Evolutionary conservation across 2,113 vertebrate genomes (phyloP).

Genomic region (Scomber japonicus): DNA sequence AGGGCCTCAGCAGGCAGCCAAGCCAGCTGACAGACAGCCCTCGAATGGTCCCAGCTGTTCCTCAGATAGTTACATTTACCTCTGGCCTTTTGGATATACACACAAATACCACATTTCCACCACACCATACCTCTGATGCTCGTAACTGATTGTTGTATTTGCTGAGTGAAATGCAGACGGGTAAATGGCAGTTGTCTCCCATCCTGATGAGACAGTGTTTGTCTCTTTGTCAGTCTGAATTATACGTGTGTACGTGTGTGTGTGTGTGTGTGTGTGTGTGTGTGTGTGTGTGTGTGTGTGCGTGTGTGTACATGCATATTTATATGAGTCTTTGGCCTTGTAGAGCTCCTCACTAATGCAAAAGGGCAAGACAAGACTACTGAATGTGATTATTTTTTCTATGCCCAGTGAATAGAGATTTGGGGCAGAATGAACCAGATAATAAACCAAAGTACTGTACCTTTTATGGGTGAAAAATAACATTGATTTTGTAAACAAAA

Average conservation of each 20-base stretch:
- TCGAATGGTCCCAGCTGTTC: constrained; percentile 76
- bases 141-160: constrained; percentile 42
- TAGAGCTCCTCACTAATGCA: constrained; percentile 46
- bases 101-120: constrained; percentile 32
- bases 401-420: constrained; percentile 36
- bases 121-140: constrained; percentile 23
- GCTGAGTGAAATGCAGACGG: constrained; percentile 32
- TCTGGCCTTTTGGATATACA: constrained; percentile 51
- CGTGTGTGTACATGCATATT: constrained; percentile 34
- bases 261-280: too few species aligned
- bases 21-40: constrained; percentile 55
- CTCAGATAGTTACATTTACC: constrained; percentile 68
- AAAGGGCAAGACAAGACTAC: constrained; percentile 31
- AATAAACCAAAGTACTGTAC: constrained; percentile 47
- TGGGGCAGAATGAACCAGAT: constrained; percentile 54
- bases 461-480: constrained; percentile 30
- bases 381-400: constrained; percentile 39
- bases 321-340: constrained; percentile 41
- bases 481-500: constrained; percentile 63
- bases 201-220: constrained; percentile 23
- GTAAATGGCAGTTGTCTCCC: constrained; percentile 29
- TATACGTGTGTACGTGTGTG: too few species aligned
- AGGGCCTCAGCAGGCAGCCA: constrained; percentile 63
- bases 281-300: constrained; percentile 13
- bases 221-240: too few species aligned